A percentile compares a stretch with the other conserved stretches of the same genome.
Conservation (phyloP, 2,797 vertebrate genomes). For the Anas bernieri region DNA sequence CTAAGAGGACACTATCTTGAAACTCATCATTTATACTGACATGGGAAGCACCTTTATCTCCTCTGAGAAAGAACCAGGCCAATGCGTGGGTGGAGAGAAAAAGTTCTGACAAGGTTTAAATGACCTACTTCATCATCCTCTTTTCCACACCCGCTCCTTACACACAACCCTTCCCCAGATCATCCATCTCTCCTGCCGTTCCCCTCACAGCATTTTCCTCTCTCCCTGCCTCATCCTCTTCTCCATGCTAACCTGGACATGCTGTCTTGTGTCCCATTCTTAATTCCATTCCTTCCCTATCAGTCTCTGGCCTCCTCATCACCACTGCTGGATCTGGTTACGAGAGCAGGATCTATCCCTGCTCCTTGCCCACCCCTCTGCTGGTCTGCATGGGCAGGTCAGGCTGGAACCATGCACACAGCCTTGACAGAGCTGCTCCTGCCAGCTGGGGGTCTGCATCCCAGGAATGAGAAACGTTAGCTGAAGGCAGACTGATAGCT, state of each 20-base stretch:
- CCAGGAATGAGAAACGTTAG: background rate
- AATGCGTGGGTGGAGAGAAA: background rate
- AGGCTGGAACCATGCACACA: background rate
- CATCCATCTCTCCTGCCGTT: rapidly evolving
- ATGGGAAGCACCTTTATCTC: background rate
- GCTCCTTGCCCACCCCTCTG: background rate
- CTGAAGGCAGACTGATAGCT: background rate
- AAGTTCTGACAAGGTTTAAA: background rate
- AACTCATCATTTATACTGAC: background rate
- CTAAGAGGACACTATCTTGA: background rate
- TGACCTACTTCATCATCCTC: background rate
- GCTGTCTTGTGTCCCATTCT: background rate
- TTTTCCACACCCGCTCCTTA: background rate
- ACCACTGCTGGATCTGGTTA: background rate
- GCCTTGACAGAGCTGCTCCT: background rate
- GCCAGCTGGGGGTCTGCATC: background rate
- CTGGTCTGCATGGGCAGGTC: background rate
- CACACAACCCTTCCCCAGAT: background rate
- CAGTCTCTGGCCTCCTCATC: background rate
- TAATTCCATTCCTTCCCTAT: background rate
- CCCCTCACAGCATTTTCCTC: background rate
- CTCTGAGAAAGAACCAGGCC: background rate
- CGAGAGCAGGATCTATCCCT: background rate
- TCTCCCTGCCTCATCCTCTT: background rate
- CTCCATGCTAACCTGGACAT: background rate